Evolutionary conservation across 2,113 vertebrate genomes (phyloP), one percentile per base, ranked within the genome.

Genomic region (Aramus guarauna): DNA sequence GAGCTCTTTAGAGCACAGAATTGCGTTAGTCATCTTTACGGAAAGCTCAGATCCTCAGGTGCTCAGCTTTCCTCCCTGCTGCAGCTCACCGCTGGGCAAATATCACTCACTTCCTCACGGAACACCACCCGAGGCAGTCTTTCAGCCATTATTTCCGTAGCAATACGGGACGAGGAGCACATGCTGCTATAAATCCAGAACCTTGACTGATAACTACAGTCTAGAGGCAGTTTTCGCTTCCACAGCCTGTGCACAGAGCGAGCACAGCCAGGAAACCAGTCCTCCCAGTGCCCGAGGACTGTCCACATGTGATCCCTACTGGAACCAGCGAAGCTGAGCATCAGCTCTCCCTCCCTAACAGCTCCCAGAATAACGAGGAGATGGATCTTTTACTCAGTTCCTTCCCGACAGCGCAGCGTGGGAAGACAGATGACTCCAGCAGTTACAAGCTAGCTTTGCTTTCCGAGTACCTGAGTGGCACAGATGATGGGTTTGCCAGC

Each of bases 401-500:
- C 34, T 84, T 77, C 45, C 45, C 41, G 27, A 47, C 43, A 20
- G 18, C 60, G 63, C 68, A 62, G 39, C 2, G 7, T 11, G 20
- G 11, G 22, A 63, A 50, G 19, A 58, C 2, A 62, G 5, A 43
- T 10, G 16, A 27, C 63, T 41, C 24, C 0, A 1, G 64, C 34
- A 37, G 11, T 10, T 14, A 64, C 0, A 1, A 74, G 69, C 10
- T 11, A 20, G 6, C 1, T 0, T 7, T 12, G 13, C 0, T 0
- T 16, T 78, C 67, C 5, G 22, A 82, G 21, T 94, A 99, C 99
- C 99, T 99, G 99, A 39, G 99, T 99, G 92, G 99, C 99, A 79
- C 99, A 99, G 97, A 99, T 98, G 89, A 99, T 98, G 53, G 99
- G 99, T 89, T 99, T 99, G 80, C 99, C 99, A 34, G 99, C 98